phyloP scores from a whole-genome alignment of 2,113 vertebrate genomes.

The Halichoeres trimaculatus region DNA sequence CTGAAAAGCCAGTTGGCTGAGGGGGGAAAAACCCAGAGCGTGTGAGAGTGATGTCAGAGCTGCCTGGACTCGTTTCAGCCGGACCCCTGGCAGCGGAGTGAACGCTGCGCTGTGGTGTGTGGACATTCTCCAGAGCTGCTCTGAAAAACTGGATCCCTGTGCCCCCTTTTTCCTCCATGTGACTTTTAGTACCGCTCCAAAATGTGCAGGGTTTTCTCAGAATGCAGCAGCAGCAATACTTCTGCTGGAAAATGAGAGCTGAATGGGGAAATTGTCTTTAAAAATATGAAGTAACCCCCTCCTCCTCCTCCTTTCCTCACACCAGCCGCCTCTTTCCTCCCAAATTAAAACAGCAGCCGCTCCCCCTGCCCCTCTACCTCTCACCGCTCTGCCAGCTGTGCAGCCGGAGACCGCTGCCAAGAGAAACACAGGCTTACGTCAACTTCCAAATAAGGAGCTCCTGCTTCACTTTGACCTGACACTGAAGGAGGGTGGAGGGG shows the following conservation, averaged over 20 bases:
- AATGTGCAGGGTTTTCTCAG: constrained; percentile 43
- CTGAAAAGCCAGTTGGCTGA: constrained; percentile 13
- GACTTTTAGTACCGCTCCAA: constrained; percentile 47
- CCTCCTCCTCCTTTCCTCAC: not conserved
- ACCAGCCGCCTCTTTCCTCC: constrained; percentile 1
- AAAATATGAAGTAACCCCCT: constrained; percentile 53
- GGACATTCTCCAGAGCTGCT: constrained; percentile 68
- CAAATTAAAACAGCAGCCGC: constrained; percentile 43
- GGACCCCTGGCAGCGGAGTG: constrained; percentile 44
- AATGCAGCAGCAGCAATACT: constrained; percentile 15
- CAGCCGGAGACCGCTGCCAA: constrained; percentile 62
- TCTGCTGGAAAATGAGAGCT: constrained; percentile 59
- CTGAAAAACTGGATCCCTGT: constrained; percentile 48
- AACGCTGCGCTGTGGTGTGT: constrained; percentile 39
- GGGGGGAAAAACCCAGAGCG: not conserved
- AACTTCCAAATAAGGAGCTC: constrained; percentile 93
- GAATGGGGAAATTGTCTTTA: constrained; percentile 65
- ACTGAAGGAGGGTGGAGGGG: not conserved
- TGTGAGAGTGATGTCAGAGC: constrained; percentile 74
- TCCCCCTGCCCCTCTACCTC: constrained; percentile 48
- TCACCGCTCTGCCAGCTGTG: constrained; percentile 67
- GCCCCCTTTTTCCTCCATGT: not conserved
- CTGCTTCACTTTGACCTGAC: constrained; percentile 74
- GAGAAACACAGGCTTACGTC: constrained; percentile 90
- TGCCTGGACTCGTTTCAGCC: constrained; percentile 69